These are phyloP conservation scores for Alsophila aescularia DNA, from an alignment of 2,888 invertebrate genomes.

Conservation along the genomic window DNA sequence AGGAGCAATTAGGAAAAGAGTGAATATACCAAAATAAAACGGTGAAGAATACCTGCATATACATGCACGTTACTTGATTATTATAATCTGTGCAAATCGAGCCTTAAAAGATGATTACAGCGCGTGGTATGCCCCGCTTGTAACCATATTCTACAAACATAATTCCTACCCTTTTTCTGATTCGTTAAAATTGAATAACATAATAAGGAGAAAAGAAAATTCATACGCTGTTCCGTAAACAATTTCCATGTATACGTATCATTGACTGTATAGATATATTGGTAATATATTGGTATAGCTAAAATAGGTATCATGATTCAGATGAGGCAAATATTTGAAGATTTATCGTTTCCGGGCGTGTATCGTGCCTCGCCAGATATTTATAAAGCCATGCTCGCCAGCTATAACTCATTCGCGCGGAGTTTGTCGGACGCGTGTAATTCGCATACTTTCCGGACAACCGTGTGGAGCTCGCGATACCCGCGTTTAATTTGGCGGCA, in stretches of 20 bases:
- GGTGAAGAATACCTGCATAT: too few relatives aligned
- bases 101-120: too few relatives aligned
- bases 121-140: too few relatives aligned
- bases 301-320: conserved; percentile 15
- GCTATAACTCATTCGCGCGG: conserved; percentile 32
- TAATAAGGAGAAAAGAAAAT: background rate
- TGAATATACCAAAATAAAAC: too few relatives aligned
- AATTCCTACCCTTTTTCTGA: too few relatives aligned
- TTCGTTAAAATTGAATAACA: too few relatives aligned
- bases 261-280: background rate
- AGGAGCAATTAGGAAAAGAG: too few relatives aligned
- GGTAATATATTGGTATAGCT: background rate
- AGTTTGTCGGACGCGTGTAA: conserved; percentile 31
- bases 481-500: conserved; percentile 69
- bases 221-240: background rate
- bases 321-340: conserved; percentile 25
- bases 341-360: conserved; percentile 27
- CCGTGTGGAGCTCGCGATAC: conserved; percentile 42
- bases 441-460: conserved; percentile 47
- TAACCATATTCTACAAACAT: too few relatives aligned
- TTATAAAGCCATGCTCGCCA: conserved; percentile 23
- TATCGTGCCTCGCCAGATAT: conserved; percentile 23
- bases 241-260: background rate
- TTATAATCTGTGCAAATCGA: too few relatives aligned
- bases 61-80: too few relatives aligned